These are phyloP conservation scores for Prochilodus magdalenae DNA, from an alignment of 2,113 vertebrate species.

Conservation along the genomic window DNA sequence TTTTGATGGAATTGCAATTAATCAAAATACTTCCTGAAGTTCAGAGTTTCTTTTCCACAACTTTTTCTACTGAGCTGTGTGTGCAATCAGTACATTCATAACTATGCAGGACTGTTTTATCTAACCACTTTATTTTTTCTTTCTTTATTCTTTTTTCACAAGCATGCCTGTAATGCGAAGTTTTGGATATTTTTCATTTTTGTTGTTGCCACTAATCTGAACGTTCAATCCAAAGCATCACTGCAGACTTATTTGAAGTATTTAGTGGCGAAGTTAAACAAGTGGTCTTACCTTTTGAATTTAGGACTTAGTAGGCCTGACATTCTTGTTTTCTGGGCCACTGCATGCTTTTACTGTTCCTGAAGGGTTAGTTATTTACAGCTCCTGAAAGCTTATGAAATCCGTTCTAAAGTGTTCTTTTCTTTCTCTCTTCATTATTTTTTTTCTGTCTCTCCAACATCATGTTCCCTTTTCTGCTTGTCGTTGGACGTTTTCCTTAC, in stretches of 20 bases:
- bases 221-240: not conserved
- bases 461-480: constrained; percentile 49
- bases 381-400: constrained; percentile 5
- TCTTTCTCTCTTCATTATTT: constrained; percentile 33
- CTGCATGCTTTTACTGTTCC: constrained; percentile 23
- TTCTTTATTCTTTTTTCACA: not conserved
- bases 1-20: not conserved
- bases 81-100: not conserved
- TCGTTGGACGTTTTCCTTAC: not conserved
- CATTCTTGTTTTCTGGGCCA: not conserved
- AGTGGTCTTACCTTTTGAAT: not conserved
- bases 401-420: constrained; percentile 16
- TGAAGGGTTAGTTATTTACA: not conserved
- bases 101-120: not conserved
- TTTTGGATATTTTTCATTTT: not conserved
- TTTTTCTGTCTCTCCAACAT: not conserved
- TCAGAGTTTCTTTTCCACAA: not conserved
- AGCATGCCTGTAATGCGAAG: constrained; percentile 14
- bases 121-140: not conserved
- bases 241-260: not conserved
- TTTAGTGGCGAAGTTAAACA: not conserved
- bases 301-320: not conserved
- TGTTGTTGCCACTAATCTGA: not conserved
- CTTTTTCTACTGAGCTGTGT: not conserved
- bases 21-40: not conserved